These are phyloP conservation scores for Micropoecilia bifurca DNA, from an alignment of 2,797 vertebrate species.

Conservation along the genomic window DNA sequence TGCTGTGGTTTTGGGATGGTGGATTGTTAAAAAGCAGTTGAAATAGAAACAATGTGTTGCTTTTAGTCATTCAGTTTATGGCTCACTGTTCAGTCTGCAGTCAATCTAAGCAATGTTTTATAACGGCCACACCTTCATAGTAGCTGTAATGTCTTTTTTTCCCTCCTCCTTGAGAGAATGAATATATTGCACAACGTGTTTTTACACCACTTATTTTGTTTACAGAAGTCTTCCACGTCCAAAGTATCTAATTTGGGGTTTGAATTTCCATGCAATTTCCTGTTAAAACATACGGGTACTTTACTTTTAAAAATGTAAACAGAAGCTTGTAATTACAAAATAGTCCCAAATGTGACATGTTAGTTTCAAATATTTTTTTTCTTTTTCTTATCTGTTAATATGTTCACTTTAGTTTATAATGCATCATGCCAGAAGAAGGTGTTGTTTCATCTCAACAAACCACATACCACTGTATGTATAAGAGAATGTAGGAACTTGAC, in stretches of 20 bases:
- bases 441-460: background rate
- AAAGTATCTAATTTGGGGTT: constrained; percentile 11
- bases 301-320: background rate
- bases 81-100: constrained; percentile 5
- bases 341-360: background rate
- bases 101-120: constrained; percentile 11
- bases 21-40: background rate
- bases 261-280: background rate
- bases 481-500: constrained; percentile 46
- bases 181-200: constrained; percentile 39
- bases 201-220: constrained; percentile 20
- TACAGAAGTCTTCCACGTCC: constrained; percentile 17
- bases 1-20: background rate
- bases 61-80: background rate
- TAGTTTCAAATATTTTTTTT: background rate
- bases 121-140: constrained; percentile 40
- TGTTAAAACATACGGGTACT: background rate
- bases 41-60: constrained; percentile 4
- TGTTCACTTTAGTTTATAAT: background rate
- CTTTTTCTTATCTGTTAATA: background rate
- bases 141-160: constrained; percentile 22
- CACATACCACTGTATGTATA: background rate
- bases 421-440: background rate
- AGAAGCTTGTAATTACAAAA: background rate
- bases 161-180: constrained; percentile 20